Base-by-base conservation (phyloP, 2,888 invertebrate genomes). In the Dexiosoma caninum region DNA sequence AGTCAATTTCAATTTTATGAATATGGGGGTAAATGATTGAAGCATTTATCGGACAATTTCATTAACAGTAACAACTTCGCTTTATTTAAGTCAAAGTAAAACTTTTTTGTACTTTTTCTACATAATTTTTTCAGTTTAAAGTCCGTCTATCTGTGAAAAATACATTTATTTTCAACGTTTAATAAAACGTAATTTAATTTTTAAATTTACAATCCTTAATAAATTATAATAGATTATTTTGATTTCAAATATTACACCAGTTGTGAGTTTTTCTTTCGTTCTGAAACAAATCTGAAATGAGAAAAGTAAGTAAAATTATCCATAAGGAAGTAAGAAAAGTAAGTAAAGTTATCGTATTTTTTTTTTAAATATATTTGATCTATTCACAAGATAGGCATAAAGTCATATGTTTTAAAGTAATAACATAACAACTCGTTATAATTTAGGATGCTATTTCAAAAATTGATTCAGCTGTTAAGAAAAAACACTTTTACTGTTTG, bases 151-250 rank as follows among this genome's bases (percentile, higher is more conserved):
- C 21, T 44, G 21, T 19, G 12, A 42, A 19, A 5, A 27, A 27
- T 6, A 27, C 14, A 30, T 37, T 49, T 55, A 59, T 71, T n/a
- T 44, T 40, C 10, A 60, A 59, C 40, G 27, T 72, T 62, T 51
- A 32, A 53, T 62, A 35, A 14, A 1, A 49, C 23, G 55, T 44
- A 53, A 55, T 66, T 78, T 74, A 35, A 30, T 70, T 71, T 44
- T 37, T 46, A 42, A 60, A 67, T 44, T 44, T 59, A 21, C 44
- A 32, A 21, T 62, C 32, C 19, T 77, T 57, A 79, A 77, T 82
- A 82, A 80, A 82, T 49, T 66, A 9, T 55, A 60, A 75, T 71
- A 67, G 49, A 71, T 62, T 71, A 42, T 53, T 55, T 78, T 78
- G 51, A 62, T 60, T 76, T 67, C 1, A 57, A 71, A 78, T 64